These are phyloP conservation scores for Agrenia bidenticulata DNA, from an alignment of 2,888 invertebrate species.

Conservation along the genomic window DNA sequence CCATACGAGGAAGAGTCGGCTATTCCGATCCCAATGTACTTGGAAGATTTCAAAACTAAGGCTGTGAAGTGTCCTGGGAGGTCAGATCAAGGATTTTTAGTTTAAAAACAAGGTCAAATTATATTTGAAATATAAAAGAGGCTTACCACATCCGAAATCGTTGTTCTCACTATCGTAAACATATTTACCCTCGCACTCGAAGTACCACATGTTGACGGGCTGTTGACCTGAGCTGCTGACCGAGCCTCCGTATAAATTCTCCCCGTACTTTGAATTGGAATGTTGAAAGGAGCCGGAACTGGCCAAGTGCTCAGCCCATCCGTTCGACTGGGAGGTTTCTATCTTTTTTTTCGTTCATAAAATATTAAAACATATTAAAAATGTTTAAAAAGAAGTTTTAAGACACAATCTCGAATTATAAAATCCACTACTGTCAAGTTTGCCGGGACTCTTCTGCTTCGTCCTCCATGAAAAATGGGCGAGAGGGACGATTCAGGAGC, in stretches of 20 bases:
- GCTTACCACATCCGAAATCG: background rate
- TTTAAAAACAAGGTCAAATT: too few relatives aligned
- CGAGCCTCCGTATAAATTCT: background rate
- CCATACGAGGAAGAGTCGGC: background rate
- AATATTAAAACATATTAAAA: too few relatives aligned
- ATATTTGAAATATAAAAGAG: too few relatives aligned
- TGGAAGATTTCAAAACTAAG: conserved; percentile 1
- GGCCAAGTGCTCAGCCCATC: background rate
- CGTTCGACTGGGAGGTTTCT: background rate
- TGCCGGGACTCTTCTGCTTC: too few relatives aligned
- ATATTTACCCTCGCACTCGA: background rate
- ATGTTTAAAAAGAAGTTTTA: too few relatives aligned
- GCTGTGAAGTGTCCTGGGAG: conserved; percentile 1
- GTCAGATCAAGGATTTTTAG: too few relatives aligned
- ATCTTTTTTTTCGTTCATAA: too few relatives aligned
- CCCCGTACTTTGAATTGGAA: conserved; percentile 1
- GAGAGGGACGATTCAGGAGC: too few relatives aligned
- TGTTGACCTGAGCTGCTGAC: background rate
- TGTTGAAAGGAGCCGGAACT: background rate
- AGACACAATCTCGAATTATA: too few relatives aligned
- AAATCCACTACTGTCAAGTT: too few relatives aligned
- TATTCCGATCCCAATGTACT: background rate
- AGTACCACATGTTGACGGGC: background rate
- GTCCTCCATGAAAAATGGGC: too few relatives aligned
- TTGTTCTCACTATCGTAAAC: background rate